Evolutionary conservation across 2,113 vertebrate genomes (phyloP), one percentile per base, ranked within the genome.

Genomic region (Vidua chalybeata): DNA sequence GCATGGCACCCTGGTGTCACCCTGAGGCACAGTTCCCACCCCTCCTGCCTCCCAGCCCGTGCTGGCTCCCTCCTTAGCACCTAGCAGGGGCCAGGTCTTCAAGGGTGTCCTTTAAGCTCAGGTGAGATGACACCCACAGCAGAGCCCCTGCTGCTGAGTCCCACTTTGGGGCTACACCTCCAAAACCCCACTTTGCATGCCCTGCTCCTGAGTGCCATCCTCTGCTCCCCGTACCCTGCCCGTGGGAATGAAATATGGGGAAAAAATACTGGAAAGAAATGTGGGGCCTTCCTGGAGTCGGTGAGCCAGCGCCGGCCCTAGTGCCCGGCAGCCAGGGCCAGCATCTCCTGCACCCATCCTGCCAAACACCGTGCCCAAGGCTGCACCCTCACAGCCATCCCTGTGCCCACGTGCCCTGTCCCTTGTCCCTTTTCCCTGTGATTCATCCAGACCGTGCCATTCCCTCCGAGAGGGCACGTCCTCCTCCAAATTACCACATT

Each of bases 401-500:
- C 52, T 0, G 48, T 84, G 68, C 72, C 89, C 84, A 3, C 6
- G 33, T 13, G 12, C 82, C 79, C 52, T 33, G 68, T 75, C 48
- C 68, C 77, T 55, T 23, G 13, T 76, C 85, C 66, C 58, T 30
- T 30, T 68, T 79, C 77, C 90, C 72, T 9, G 26, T 97, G 97
- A 97, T 93, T 97, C 96, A 97, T 89, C 91, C 39, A 15, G 76
- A 71, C 61, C 4, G 43, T 97, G 96, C 96, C 97, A 97, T 95
- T 94, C 91, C 94, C 91, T 92, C 87, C 0, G 16, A 91, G 94
- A 96, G 96, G 97, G 96, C 96, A 97, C 21, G 85, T 92, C 95
- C 96, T 97, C 96, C 94, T 97, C 97, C 96, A 96, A 97, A 97
- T 97, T 97, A 96, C 97, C 96, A 95, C 97, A 97, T 97, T 97